phyloP scores from a whole-genome alignment of 2,113 vertebrate genomes.

The Motacilla alba region DNA sequence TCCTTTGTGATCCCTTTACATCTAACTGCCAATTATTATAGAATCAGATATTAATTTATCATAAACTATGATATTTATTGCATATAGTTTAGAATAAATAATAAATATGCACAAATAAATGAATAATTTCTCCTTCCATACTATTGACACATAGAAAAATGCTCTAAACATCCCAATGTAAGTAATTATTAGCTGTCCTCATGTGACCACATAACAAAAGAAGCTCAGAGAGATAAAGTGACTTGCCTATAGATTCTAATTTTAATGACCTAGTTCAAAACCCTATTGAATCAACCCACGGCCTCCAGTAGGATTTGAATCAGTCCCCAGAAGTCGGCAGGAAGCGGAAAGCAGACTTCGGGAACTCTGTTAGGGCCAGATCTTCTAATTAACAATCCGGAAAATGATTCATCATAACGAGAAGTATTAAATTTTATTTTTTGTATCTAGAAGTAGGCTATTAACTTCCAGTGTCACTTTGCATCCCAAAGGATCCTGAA shows the following conservation, averaged over 20 bases:
- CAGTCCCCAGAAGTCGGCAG: neutral
- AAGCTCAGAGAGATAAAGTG: neutral
- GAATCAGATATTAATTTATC: neutral
- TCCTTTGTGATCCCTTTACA: neutral
- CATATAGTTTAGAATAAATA: neutral
- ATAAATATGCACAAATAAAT: neutral
- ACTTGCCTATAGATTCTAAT: neutral
- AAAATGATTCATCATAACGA: neutral
- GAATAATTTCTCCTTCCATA: neutral
- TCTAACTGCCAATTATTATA: neutral
- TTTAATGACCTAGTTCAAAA: neutral
- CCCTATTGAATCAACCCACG: neutral
- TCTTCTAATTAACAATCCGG: neutral
- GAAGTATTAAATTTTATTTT: neutral
- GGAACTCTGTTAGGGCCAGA: neutral
- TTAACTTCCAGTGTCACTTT: conserved; percentile 23
- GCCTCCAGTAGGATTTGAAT: neutral
- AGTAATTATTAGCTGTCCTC: neutral
- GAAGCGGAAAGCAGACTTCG: neutral
- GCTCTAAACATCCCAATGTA: neutral
- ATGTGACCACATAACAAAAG: neutral
- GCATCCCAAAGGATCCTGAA: neutral
- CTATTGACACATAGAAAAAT: neutral
- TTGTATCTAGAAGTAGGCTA: neutral
- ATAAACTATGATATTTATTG: neutral